Conservation (phyloP, 2,888 invertebrate genomes). For the Agrotis segetum region DNA sequence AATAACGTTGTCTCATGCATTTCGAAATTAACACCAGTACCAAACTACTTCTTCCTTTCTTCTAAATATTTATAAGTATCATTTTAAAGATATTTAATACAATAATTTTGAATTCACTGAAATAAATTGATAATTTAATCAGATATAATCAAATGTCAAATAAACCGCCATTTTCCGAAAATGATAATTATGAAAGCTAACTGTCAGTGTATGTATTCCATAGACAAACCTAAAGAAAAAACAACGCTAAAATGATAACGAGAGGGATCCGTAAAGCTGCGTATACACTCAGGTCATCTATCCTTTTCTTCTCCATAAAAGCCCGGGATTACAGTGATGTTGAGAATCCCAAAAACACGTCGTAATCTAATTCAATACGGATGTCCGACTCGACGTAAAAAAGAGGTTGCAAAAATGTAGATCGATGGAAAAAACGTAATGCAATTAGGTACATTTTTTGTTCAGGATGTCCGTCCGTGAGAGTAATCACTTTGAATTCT, state of each 20-base stretch:
- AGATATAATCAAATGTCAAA: slow-evolving; percentile 4
- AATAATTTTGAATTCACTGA: slow-evolving; percentile 1
- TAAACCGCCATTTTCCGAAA: slow-evolving; percentile 12
- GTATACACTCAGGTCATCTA: no score
- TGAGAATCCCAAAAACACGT: no score
- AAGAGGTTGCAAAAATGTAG: neutral
- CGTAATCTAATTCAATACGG: neutral
- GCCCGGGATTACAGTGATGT: no score
- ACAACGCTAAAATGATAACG: no score
- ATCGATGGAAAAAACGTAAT: slow-evolving; percentile 61
- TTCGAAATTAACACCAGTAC: slow-evolving; percentile 32
- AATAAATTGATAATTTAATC: neutral
- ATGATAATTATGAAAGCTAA: neutral
- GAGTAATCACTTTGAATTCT: slow-evolving; percentile 79
- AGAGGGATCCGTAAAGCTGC: no score
- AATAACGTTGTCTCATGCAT: slow-evolving; percentile 73
- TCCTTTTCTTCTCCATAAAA: no score
- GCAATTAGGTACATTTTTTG: slow-evolving; percentile 79
- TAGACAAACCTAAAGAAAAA: no score
- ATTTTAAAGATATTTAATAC: neutral
- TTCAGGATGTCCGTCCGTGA: slow-evolving; percentile 79
- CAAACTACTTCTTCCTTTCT: neutral
- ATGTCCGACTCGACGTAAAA: neutral
- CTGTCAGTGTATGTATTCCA: neutral
- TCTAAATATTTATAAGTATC: neutral